These are phyloP conservation scores for Scaeva pyrastri DNA, from an alignment of 2,888 invertebrate genomes.

Conservation along the genomic window DNA sequence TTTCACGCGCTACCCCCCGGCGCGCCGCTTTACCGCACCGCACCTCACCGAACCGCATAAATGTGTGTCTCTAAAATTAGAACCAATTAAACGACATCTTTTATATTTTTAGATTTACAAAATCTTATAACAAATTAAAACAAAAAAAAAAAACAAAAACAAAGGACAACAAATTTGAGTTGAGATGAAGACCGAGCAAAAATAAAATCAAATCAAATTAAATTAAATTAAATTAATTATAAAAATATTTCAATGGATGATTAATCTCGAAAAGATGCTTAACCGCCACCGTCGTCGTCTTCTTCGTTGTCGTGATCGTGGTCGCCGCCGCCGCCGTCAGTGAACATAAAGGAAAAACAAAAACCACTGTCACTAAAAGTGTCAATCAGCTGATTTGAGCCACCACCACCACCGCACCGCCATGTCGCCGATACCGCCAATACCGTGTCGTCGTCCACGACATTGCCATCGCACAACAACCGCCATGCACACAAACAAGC, in stretches of 20 bases:
- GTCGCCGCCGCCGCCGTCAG: too few species aligned
- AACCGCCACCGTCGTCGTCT: neutral
- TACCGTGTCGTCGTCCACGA: too few species aligned
- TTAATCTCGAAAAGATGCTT: slow-evolving; percentile 44
- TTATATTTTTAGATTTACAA: slow-evolving; percentile 38
- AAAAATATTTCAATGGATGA: slow-evolving; percentile 45
- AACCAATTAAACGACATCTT: slow-evolving; percentile 47
- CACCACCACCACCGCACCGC: neutral
- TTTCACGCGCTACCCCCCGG: neutral
- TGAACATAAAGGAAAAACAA: neutral
- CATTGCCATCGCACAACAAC: too few species aligned
- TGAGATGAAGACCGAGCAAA: neutral
- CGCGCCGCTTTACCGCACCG: too few species aligned
- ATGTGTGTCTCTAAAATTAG: slow-evolving; percentile 31
- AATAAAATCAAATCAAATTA: neutral
- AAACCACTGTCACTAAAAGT: slow-evolving; percentile 56
- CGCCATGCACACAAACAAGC: neutral
- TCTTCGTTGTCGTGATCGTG: too few species aligned
- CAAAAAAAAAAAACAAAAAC: slow-evolving; percentile 19
- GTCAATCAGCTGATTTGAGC: slow-evolving; percentile 69
- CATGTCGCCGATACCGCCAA: too few species aligned
- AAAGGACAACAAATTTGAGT: slow-evolving; percentile 27
- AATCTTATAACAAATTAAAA: neutral
- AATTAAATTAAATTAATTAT: slow-evolving; percentile 42
- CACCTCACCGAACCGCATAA: neutral